Percentiles rank a stretch among this genome's conserved stretches.
Evolutionary conservation across 2,113 vertebrate species (phyloP).

Genomic region (Ancistrus triradiatus): DNA sequence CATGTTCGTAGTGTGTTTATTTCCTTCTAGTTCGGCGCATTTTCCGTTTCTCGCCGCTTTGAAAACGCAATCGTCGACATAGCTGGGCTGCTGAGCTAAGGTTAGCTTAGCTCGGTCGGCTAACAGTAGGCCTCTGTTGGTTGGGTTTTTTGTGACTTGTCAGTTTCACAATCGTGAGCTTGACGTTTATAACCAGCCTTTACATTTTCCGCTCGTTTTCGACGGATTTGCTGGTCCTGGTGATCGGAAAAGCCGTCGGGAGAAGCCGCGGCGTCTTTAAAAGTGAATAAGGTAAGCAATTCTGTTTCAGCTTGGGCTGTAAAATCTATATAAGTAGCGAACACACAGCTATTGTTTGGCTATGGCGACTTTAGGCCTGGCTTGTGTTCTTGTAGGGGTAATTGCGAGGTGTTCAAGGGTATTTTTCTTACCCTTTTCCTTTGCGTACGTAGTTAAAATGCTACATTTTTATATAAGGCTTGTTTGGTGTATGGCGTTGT

Average conservation of each 20-base stretch:
- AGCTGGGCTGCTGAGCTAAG: conserved; percentile 12
- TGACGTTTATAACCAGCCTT: conserved; percentile 9
- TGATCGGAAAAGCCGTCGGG: neutral
- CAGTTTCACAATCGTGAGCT: conserved; percentile 29
- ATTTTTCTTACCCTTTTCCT: too few species aligned
- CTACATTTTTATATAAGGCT: too few species aligned
- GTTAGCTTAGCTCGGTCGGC: conserved; percentile 22
- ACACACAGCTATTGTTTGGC: conserved; percentile 41
- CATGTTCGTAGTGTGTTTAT: neutral
- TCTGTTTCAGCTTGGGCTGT: neutral
- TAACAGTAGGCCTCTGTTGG: conserved; percentile 22
- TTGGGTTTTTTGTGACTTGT: conserved; percentile 33
- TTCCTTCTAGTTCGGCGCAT: neutral
- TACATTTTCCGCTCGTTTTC: conserved; percentile 10
- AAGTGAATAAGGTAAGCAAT: conserved; percentile 23
- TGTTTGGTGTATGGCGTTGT: neutral
- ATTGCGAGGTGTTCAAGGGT: too few species aligned
- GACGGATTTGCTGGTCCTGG: conserved; percentile 2
- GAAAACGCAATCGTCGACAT: conserved; percentile 18
- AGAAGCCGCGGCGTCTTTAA: neutral
- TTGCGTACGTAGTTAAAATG: too few species aligned
- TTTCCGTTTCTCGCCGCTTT: neutral
- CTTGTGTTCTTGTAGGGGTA: too few species aligned
- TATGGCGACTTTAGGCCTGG: neutral
- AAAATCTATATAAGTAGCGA: neutral